A percentile compares a stretch with the other conserved stretches of the same genome.
phyloP scores from a whole-genome alignment of 1,140 invertebrate species.

The Diachasmimorpha longicaudata region DNA sequence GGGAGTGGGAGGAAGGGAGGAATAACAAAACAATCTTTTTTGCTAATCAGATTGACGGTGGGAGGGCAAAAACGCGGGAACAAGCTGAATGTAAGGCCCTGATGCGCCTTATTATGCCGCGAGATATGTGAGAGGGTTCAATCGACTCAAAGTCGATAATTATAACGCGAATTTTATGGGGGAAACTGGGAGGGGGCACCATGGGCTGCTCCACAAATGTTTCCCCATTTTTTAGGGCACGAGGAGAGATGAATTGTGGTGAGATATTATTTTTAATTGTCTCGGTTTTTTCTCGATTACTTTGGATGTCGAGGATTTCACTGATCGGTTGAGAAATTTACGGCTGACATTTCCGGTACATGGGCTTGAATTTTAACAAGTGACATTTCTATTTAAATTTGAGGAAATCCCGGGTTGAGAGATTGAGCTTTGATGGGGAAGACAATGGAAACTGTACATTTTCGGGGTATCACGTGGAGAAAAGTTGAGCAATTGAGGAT shows the following conservation, averaged over 20 bases:
- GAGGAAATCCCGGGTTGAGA: no score
- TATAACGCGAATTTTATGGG: slow-evolving; percentile 20
- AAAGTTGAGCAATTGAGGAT: no score
- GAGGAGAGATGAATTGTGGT: not conserved
- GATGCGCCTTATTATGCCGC: slow-evolving; percentile 19
- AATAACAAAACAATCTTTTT: not conserved
- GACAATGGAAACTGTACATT: no score
- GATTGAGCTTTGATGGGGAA: no score
- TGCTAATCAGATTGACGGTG: slow-evolving; percentile 53
- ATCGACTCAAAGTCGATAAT: slow-evolving; percentile 17
- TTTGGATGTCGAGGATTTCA: not conserved
- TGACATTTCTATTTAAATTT: no score
- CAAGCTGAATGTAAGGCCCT: slow-evolving; percentile 32
- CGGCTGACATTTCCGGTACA: no score
- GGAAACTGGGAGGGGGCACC: not conserved
- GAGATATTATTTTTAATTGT: not conserved
- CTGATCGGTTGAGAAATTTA: no score
- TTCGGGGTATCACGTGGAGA: no score
- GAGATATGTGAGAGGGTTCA: slow-evolving; percentile 20
- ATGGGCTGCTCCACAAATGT: slow-evolving; percentile 3
- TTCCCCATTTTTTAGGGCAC: not conserved
- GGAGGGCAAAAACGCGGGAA: slow-evolving; percentile 54
- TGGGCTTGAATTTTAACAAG: no score
- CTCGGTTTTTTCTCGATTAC: not conserved
- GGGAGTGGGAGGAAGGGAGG: not conserved